Evolutionary conservation across 2,888 invertebrate genomes (phyloP), one percentile per base, ranked within the genome.

Genomic region (Chesias legatella): DNA sequence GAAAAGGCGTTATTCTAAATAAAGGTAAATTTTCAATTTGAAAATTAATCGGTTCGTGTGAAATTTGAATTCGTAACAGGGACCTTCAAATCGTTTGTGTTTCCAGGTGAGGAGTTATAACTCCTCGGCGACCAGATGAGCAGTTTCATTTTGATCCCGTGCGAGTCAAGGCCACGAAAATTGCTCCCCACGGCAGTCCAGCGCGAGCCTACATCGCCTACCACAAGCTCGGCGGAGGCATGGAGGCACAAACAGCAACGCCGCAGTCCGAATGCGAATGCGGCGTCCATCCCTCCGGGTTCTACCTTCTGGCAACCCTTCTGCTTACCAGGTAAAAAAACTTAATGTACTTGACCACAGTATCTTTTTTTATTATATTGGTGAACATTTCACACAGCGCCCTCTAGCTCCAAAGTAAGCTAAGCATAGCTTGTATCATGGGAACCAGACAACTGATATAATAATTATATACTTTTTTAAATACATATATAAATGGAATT

Each of bases 251-350:
- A 60, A 90, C 81, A 39, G 46, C 68, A 58, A 89, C 90, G 62
- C 89, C 90, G 62, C 69, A 73, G 39, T 61, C 81, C 33, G 90
- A 90, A 45, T 91, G 91, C 88, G 91, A 91, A 61, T 92, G 92
- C 71, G 90, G 90, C 61, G 89, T 92, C 39, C 92, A 92, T 62
- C 92, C 92, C 5, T 90, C 89, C 43, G 89, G 91, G 33, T 91
- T 92, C 72, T 92, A 92, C 63, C 78, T 93, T 29, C 78, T 91
- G 60, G 91, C 91, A 40, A 91, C 92, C 7, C 74, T 92, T 51
- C 71, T 89, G 29, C 80, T 88, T 43, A 88, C 88, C 55, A 88
- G 88, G 89, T 88, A 45, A 53, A 53, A 49, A 4, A 6, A 11
- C 27, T n/a, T n/a, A n/a, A n/a, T n/a, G n/a, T n/a, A n/a, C n/a